Percentiles rank a stretch among this genome's conserved stretches.
Conservation (phyloP, 2,888 invertebrate genomes). For the Isoperla grammatica region DNA sequence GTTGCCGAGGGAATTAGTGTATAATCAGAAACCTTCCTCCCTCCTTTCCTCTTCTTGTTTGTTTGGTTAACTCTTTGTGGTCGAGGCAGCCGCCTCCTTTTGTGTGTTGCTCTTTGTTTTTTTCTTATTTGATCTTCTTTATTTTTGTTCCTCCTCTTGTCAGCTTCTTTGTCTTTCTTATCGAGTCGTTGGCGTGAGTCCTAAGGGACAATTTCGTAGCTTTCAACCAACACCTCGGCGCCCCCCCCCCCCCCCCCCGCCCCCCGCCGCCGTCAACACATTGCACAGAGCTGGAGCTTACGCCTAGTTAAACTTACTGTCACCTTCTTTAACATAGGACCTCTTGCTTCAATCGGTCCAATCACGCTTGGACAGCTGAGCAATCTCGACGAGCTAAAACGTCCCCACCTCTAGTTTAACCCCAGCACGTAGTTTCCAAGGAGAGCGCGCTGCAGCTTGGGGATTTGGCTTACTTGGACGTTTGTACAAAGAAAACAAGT, state of each 20-base stretch:
- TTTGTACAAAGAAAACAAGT: too few species aligned
- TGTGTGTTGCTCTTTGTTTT: constrained; percentile 18
- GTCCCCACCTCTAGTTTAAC: too few species aligned
- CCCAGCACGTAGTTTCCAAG: too few species aligned
- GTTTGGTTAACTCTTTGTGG: constrained; percentile 17
- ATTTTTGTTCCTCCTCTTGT: constrained; percentile 10
- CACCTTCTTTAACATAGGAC: constrained; percentile 7
- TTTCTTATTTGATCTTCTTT: constrained; percentile 18
- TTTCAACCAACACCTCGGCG: constrained; percentile 11
- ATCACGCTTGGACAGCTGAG: too few species aligned
- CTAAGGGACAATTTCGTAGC: constrained; percentile 6
- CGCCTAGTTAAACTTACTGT: constrained; percentile 14
- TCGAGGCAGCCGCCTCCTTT: constrained; percentile 10
- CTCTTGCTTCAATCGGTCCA: too few species aligned
- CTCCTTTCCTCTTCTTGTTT: background rate
- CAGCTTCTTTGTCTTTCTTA: constrained; percentile 18
- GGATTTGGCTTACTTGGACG: too few species aligned
- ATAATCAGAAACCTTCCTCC: constrained; percentile 14
- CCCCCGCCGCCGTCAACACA: constrained; percentile 5
- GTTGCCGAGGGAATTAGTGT: constrained; percentile 9
- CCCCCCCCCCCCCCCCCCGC: background rate
- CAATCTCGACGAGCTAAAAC: too few species aligned
- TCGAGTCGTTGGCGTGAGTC: constrained; percentile 7
- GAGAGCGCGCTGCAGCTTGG: too few species aligned
- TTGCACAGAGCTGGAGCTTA: constrained; percentile 1